These are phyloP conservation scores for Himantopus leucocephalus DNA, from an alignment of 2,113 vertebrate species.

Conservation along the genomic window DNA sequence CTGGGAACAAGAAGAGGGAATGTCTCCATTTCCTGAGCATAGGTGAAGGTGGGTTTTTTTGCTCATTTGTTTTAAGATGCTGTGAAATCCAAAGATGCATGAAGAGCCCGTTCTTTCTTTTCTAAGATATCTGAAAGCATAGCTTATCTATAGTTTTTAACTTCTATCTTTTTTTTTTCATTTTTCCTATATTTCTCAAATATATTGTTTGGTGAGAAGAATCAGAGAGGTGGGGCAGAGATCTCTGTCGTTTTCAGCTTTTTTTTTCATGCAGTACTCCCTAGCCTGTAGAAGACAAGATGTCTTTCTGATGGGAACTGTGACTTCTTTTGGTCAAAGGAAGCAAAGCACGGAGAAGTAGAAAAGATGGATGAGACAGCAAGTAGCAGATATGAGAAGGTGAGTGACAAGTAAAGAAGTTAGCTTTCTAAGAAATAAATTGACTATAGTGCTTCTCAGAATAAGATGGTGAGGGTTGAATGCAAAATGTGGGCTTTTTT, in stretches of 20 bases:
- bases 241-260: slow-evolving; percentile 34
- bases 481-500: not conserved
- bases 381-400: not conserved
- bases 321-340: not conserved
- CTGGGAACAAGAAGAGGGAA: slow-evolving; percentile 18
- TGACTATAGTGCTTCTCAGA: not conserved
- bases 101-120: slow-evolving; percentile 15
- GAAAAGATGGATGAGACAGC: not conserved
- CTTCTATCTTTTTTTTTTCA: not conserved
- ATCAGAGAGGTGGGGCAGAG: slow-evolving; percentile 38
- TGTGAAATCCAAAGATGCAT: slow-evolving; percentile 46
- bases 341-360: not conserved
- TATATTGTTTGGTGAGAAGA: slow-evolving; percentile 54
- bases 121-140: slow-evolving; percentile 10
- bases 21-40: slow-evolving; percentile 31
- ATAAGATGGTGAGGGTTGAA: not conserved
- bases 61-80: not conserved
- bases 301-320: not conserved
- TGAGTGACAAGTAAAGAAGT: not conserved
- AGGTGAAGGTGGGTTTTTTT: not conserved
- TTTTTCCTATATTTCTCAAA: slow-evolving; percentile 52
- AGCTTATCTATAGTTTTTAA: not conserved
- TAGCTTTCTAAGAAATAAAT: not conserved
- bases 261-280: not conserved
- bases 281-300: not conserved